Evolutionary conservation across 92 coral and sea anemone genomes (phyloP), one percentile per base, ranked within the genome.

Genomic region (Zoanthus solanderi): DNA sequence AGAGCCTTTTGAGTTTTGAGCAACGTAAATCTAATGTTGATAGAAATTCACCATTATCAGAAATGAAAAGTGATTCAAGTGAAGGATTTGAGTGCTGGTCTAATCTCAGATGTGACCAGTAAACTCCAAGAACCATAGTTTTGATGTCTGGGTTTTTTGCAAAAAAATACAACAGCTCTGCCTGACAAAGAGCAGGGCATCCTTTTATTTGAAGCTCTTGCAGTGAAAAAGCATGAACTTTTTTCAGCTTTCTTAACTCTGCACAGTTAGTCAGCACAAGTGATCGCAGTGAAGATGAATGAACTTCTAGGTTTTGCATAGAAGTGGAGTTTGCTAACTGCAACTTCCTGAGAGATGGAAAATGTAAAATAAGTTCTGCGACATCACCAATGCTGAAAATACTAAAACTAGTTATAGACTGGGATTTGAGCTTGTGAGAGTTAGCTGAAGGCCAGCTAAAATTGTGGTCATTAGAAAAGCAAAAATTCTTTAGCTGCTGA

Each of bases 361-460:
- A 52, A 17, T 57, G 69, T 23, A 95, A 87, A 37, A 72, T 44
- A 63, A 91, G 90, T 90, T 95, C 93, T 32, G 96, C 91, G 82
- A 93, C 90, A 88, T 95, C 94, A 23, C 98, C 94, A 67, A 95
- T 85, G 87, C 91, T 95, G 75, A 91, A 95, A 50, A 95, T 75
- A 29, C 83, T 90, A 57, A 95, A 87, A 76, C 91, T 94, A 13
- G 18, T 46, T 29, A 91, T 66, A 0, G 98, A 93, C 48, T 80
- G 88, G 3, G 98, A 95, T 32, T 74, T 77, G 23, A 95, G 83
- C n/a, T 78, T 32, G 16, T 93, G 89, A 6, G 71, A 71, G 66
- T 91, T 96, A 57, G 87, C 84, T n/a, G 94, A 95, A n/a, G 96
- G 98, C 84, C 94, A 86, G 47, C 94, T 94, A 89, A 89, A 91